Conservation (phyloP, 1,140 invertebrate species). For the Manduca sexta region DNA sequence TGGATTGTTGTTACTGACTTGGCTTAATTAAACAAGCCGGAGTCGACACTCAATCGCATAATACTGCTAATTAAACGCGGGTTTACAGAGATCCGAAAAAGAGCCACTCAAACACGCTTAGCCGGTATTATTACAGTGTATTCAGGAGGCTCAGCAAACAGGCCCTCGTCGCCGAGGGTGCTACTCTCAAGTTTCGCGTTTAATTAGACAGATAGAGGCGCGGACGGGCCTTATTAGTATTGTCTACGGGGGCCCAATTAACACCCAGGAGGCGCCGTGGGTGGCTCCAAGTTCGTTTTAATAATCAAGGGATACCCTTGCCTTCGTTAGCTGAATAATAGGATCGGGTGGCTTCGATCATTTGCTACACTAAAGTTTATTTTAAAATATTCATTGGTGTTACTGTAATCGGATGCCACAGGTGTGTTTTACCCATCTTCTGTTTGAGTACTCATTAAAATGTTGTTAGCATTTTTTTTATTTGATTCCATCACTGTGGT, state of each 20-base stretch:
- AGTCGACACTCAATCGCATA: conserved; percentile 68
- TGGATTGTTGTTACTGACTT: conserved; percentile 67
- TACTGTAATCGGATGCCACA: conserved; percentile 1
- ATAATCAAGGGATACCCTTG: conserved; percentile 66
- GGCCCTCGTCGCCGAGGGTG: conserved; percentile 62
- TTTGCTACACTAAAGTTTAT: background rate
- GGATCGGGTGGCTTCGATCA: conserved; percentile 44
- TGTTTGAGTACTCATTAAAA: no score
- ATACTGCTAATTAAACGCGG: conserved; percentile 70
- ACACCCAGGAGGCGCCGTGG: conserved; percentile 59
- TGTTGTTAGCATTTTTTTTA: no score
- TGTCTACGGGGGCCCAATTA: conserved; percentile 72
- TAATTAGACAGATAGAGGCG: conserved; percentile 72
- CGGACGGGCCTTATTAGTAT: conserved; percentile 72
- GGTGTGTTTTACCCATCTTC: conserved; percentile 8
- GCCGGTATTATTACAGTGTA: conserved; percentile 71
- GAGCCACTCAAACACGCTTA: conserved; percentile 71
- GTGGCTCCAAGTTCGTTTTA: conserved; percentile 66
- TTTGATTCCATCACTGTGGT: no score
- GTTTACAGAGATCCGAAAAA: conserved; percentile 70
- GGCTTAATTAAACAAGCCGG: conserved; percentile 68
- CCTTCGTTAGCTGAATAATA: conserved; percentile 66
- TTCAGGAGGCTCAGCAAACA: conserved; percentile 67
- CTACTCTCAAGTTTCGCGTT: conserved; percentile 71
- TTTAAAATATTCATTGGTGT: no score